Conservation (phyloP, 2,888 invertebrate genomes). For the Mactromeris polynyma region DNA sequence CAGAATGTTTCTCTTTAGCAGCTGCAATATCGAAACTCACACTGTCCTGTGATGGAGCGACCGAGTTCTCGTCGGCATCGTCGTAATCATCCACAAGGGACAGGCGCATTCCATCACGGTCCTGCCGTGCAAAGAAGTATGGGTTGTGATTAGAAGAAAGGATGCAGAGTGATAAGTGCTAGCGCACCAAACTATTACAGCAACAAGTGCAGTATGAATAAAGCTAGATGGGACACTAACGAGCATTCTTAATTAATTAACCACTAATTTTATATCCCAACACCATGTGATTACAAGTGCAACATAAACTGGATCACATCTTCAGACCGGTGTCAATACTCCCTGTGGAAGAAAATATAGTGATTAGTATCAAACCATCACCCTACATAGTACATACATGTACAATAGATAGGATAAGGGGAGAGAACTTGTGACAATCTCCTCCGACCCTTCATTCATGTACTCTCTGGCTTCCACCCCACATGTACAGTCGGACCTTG, state of each 20-base stretch:
- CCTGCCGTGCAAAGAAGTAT: conserved; percentile 72
- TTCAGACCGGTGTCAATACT: conserved; percentile 67
- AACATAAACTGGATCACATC: conserved; percentile 21
- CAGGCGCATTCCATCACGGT: conserved; percentile 67
- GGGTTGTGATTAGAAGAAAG: conserved; percentile 57
- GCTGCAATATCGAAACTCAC: conserved; percentile 71
- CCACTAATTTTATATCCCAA: conserved; percentile 10
- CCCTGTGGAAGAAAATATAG: conserved; percentile 68
- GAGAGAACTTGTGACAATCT: too few species aligned
- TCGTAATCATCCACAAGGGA: conserved; percentile 72
- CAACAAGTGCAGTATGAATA: conserved; percentile 34
- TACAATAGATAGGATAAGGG: too few species aligned
- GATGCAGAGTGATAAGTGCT: conserved; percentile 60
- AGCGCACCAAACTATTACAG: conserved; percentile 52
- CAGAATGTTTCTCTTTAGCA: conserved; percentile 75
- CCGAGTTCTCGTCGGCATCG: conserved; percentile 77
- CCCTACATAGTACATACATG: conserved; percentile 14
- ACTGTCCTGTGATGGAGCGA: conserved; percentile 77
- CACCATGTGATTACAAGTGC: conserved; percentile 37
- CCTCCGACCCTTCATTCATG: too few species aligned
- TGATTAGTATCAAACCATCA: conserved; percentile 44
- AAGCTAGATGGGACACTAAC: conserved; percentile 24
- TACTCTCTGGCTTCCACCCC: background rate
- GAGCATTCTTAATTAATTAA: background rate
- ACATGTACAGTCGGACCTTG: too few species aligned